A percentile compares a stretch with the other conserved stretches of the same genome.
phyloP scores from a whole-genome alignment of 2,888 invertebrate species.

The Caenorhabditis sp. region DNA sequence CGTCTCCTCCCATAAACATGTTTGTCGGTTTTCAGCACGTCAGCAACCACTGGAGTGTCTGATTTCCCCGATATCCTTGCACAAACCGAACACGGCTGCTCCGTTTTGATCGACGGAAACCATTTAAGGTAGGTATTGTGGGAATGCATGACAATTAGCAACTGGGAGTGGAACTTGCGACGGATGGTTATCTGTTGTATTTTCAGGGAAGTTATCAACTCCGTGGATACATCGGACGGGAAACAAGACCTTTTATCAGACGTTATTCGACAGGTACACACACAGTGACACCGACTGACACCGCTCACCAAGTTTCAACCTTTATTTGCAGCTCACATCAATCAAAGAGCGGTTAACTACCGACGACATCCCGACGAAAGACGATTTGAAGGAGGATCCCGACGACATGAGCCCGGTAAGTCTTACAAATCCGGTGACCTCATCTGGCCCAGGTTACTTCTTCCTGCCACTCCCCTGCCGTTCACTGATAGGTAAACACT shows the following conservation, averaged over 20 bases:
- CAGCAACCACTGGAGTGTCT: conserved; percentile 70
- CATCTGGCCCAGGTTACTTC: conserved; percentile 6
- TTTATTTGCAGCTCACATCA: conserved; percentile 69
- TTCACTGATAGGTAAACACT: conserved; percentile 50
- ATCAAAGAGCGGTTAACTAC: conserved; percentile 74
- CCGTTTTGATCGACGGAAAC: conserved; percentile 79
- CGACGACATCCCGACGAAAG: conserved; percentile 66
- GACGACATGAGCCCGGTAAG: conserved; percentile 67
- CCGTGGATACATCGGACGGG: conserved; percentile 71
- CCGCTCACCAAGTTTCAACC: conserved; percentile 24
- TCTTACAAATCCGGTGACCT: conserved; percentile 1
- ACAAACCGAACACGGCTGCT: conserved; percentile 80
- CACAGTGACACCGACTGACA: conserved; percentile 21
- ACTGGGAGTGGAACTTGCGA: not conserved
- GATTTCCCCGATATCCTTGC: conserved; percentile 81
- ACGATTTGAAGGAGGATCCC: conserved; percentile 67
- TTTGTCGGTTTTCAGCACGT: conserved; percentile 74
- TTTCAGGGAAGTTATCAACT: conserved; percentile 73
- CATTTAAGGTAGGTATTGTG: conserved; percentile 62
- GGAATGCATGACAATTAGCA: no score
- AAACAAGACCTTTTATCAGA: conserved; percentile 75
- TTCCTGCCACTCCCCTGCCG: conserved; percentile 11
- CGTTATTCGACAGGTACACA: conserved; percentile 76
- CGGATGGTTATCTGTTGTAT: not conserved
- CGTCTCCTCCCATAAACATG: conserved; percentile 35